Conservation (phyloP, 2,113 vertebrate genomes). For the Anguilla rostrata region DNA sequence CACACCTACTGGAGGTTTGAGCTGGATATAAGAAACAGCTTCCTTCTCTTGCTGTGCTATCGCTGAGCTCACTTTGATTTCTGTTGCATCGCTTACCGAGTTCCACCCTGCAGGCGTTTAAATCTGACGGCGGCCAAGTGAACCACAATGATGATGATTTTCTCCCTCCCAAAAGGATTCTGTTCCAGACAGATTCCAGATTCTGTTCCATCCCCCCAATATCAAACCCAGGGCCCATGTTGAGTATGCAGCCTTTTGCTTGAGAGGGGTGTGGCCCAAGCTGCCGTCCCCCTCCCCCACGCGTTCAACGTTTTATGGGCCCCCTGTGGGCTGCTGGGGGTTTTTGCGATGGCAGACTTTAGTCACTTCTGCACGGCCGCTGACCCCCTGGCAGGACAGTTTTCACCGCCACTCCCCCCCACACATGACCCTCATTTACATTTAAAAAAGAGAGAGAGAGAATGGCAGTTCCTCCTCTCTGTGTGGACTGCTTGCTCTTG, state of each 20-base stretch:
- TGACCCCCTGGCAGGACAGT: conserved; percentile 47
- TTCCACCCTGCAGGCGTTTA: neutral
- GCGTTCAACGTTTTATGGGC: conserved; percentile 69
- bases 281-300: conserved; percentile 68
- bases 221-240: neutral
- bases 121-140: neutral
- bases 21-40: too few species aligned
- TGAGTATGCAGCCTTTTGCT: too few species aligned
- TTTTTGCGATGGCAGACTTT: conserved; percentile 28
- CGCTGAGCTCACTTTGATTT: neutral
- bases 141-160: too few species aligned
- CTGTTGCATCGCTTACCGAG: neutral
- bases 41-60: neutral
- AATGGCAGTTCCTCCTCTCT: conserved; percentile 61
- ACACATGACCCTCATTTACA: conserved; percentile 71
- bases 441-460: conserved; percentile 66
- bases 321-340: conserved; percentile 33
- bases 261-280: conserved; percentile 15
- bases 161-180: neutral
- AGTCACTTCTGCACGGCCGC: conserved; percentile 59
- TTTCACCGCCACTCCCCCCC: neutral
- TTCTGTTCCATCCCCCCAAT: neutral
- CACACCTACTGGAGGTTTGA: too few species aligned
- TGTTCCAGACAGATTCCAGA: neutral
- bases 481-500: conserved; percentile 71